These are phyloP conservation scores for Hydraecia micacea DNA, from an alignment of 2,888 invertebrate species.

Conservation along the genomic window DNA sequence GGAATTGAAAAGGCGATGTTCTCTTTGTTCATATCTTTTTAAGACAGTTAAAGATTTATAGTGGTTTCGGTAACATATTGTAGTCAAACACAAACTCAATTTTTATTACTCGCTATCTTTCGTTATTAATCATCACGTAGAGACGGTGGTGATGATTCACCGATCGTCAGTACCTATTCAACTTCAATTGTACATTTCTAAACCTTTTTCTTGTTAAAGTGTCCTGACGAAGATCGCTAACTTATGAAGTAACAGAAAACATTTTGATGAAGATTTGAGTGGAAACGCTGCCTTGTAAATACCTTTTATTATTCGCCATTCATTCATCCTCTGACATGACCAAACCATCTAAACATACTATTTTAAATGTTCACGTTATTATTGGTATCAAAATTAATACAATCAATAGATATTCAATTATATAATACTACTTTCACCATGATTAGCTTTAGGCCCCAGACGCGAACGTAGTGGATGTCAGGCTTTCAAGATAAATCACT, in stretches of 20 bases:
- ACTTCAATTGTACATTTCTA: not conserved
- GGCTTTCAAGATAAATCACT: slow-evolving; percentile 67
- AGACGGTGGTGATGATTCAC: not conserved
- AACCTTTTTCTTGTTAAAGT: not conserved
- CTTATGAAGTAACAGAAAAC: not conserved
- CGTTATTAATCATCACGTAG: not conserved
- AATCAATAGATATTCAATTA: not conserved
- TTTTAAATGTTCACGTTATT: no score
- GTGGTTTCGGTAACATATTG: slow-evolving; percentile 6
- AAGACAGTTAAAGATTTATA: slow-evolving; percentile 40
- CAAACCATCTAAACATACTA: not conserved
- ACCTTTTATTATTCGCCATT: not conserved
- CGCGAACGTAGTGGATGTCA: slow-evolving; percentile 58
- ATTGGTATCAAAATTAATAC: not conserved
- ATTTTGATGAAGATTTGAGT: not conserved
- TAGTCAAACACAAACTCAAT: not conserved
- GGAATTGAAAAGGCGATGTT: slow-evolving; percentile 4
- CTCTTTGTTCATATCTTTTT: not conserved
- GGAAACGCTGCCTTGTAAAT: no score
- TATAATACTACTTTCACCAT: slow-evolving; percentile 36
- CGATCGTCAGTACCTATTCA: not conserved
- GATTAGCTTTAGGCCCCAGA: slow-evolving; percentile 1
- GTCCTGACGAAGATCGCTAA: not conserved
- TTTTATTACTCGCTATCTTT: not conserved
- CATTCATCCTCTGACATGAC: not conserved